phyloP scores from a whole-genome alignment of 2,113 vertebrate species.

The Saccopteryx bilineata region DNA sequence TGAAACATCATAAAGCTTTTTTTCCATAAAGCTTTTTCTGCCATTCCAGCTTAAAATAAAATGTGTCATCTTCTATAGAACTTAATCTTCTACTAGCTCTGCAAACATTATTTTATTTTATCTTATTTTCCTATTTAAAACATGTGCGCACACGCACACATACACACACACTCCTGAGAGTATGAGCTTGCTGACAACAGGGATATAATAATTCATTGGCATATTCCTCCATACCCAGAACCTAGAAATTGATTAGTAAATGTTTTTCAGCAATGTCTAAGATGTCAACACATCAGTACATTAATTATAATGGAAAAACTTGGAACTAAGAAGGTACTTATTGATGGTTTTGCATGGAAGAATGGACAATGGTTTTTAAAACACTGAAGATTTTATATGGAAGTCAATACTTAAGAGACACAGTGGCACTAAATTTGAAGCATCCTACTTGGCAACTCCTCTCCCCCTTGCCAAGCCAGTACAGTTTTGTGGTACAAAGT shows the following conservation, averaged over 20 bases:
- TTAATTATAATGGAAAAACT: background rate
- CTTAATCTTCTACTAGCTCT: background rate
- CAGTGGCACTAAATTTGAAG: constrained; percentile 7
- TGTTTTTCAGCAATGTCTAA: constrained; percentile 21
- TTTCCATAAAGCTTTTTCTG: constrained; percentile 44
- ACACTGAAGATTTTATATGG: background rate
- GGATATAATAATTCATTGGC: background rate
- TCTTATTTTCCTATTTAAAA: constrained; percentile 22
- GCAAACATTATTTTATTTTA: background rate
- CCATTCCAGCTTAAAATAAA: constrained; percentile 16
- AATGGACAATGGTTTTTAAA: background rate
- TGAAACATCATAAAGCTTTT: background rate
- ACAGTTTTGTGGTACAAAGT: background rate
- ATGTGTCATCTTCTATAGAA: constrained; percentile 26
- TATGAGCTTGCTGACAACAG: constrained; percentile 2
- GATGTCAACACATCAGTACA: background rate
- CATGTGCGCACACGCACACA: background rate
- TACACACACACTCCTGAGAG: background rate
- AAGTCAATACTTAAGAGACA: constrained; percentile 23
- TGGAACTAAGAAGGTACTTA: background rate
- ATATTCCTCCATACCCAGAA: background rate
- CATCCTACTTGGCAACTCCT: background rate
- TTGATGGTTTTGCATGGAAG: constrained; percentile 5
- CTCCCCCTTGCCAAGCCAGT: background rate
- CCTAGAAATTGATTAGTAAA: background rate